Evolutionary conservation across 1,140 invertebrate genomes (phyloP), one percentile per base, ranked within the genome.

Genomic region (Leptoteleia sp.): DNA sequence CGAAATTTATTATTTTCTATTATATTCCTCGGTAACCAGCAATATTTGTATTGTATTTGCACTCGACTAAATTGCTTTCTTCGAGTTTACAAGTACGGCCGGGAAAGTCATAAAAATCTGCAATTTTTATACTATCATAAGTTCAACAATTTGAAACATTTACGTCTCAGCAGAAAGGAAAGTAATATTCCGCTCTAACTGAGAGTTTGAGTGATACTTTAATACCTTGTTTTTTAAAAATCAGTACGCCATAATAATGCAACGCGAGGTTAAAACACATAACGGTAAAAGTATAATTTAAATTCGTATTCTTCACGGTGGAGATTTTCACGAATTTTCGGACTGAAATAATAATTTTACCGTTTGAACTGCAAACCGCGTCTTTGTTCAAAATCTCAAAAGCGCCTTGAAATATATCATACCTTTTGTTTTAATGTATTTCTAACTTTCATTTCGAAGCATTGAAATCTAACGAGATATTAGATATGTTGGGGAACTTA

Each of bases 61-160:
- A 59, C 65, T 70, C 52, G 65, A 50, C 64, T 50, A 70, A 70
- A 70, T 70, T 59, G 52, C 65, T 70, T 70, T 68, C 59, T 50
- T 54, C 54, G 43, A 59, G 52, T 57, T 70, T 70, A 70, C 54
- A 70, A 70, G 50, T 59, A 22, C 43, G 52, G 13, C 27, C 65
- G 8, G 13, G 52, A 42, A 37, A 64, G 47, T 64, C 61, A 64
- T 64, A 64, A 64, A 64, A 64, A 64, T 64, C 61, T 64, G 61
- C 43, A 50, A 64, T 64, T 50, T 64, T 64, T 64, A 50, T 52
- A 40, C 22, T 42, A 19, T 29, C 37, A 33, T 71, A 71, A 71
- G 42, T 48, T 70, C 52, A 48, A 54, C 65, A 70, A 59, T 71
- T 71, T 59, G 47, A 65, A 65, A 65, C 47, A 50, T 42, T 65